A percentile compares a stretch with the other conserved stretches of the same genome.
These are phyloP conservation scores for Eupithecia abbreviata DNA, from an alignment of 2,888 invertebrate species.

Conservation along the genomic window DNA sequence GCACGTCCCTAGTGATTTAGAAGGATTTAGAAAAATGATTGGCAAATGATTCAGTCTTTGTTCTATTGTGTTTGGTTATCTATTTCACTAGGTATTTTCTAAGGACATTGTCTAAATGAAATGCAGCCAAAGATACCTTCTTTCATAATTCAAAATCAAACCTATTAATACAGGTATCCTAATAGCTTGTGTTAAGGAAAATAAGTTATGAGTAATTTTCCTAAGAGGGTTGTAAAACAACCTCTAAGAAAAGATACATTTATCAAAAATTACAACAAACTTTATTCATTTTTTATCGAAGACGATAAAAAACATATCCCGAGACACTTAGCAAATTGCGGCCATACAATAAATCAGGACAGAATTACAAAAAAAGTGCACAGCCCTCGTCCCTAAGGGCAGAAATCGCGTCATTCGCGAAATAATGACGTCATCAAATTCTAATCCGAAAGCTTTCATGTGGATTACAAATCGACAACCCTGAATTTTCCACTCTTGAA, in stretches of 20 bases:
- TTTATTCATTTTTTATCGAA: slow-evolving; percentile 5
- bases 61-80: slow-evolving; percentile 21
- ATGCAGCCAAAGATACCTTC: no score
- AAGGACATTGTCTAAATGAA: no score
- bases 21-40: slow-evolving; percentile 68
- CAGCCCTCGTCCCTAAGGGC: slow-evolving; percentile 61
- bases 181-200: background rate
- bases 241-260: background rate
- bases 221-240: background rate
- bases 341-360: slow-evolving; percentile 71
- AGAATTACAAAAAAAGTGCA: slow-evolving; percentile 52
- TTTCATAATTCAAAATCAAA: no score
- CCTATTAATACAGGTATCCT: no score
- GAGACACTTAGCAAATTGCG: slow-evolving; percentile 57
- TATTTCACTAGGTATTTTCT: background rate
- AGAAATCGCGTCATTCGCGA: slow-evolving; percentile 78
- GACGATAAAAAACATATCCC: slow-evolving; percentile 22
- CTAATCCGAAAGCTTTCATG: slow-evolving; percentile 84
- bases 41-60: slow-evolving; percentile 57
- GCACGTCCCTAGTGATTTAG: slow-evolving; percentile 67
- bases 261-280: slow-evolving; percentile 28
- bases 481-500: slow-evolving; percentile 28
- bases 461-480: slow-evolving; percentile 72
- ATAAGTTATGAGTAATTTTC: background rate
- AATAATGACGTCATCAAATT: slow-evolving; percentile 84